These are phyloP conservation scores for Oxystoma pomonae DNA, from an alignment of 2,888 invertebrate genomes.

Conservation along the genomic window DNA sequence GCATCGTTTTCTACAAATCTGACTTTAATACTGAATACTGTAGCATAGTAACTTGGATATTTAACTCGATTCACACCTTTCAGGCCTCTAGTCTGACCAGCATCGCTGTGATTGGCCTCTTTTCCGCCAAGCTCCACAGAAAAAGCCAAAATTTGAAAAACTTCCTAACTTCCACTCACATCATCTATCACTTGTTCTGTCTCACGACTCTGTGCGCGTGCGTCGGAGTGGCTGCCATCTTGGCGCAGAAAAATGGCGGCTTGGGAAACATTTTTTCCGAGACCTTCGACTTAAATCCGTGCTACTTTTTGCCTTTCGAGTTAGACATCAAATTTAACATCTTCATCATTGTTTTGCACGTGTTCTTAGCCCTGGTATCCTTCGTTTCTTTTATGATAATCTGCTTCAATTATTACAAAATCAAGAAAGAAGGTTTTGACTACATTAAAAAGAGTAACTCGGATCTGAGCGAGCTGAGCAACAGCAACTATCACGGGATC, in stretches of 20 bases:
- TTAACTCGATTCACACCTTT: slow-evolving; percentile 51
- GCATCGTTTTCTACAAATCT: slow-evolving; percentile 36
- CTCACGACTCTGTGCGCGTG: slow-evolving; percentile 51
- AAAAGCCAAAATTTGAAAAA: slow-evolving; percentile 42
- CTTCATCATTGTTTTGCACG: slow-evolving; percentile 52
- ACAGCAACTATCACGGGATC: slow-evolving; percentile 25
- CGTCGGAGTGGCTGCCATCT: slow-evolving; percentile 52
- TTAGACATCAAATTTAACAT: slow-evolving; percentile 50
- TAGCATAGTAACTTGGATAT: slow-evolving; percentile 49
- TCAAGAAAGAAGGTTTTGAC: slow-evolving; percentile 39
- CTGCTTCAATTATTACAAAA: slow-evolving; percentile 39
- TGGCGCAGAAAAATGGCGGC: slow-evolving; percentile 41
- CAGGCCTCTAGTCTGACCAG: slow-evolving; percentile 51
- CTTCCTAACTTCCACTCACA: slow-evolving; percentile 46
- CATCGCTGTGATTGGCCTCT: slow-evolving; percentile 49
- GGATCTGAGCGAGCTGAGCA: slow-evolving; percentile 44
- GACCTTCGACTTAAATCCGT: slow-evolving; percentile 36
- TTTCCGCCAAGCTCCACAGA: slow-evolving; percentile 43
- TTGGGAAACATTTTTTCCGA: slow-evolving; percentile 17
- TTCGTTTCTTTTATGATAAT: slow-evolving; percentile 46
- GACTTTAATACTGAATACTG: slow-evolving; percentile 44
- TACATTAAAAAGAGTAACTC: slow-evolving; percentile 46
- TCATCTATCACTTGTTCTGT: slow-evolving; percentile 52
- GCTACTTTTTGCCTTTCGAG: slow-evolving; percentile 49
- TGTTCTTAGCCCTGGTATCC: slow-evolving; percentile 49